Evolutionary conservation across 1,140 invertebrate genomes (phyloP).

Genomic region (Probaryconus sp.): DNA sequence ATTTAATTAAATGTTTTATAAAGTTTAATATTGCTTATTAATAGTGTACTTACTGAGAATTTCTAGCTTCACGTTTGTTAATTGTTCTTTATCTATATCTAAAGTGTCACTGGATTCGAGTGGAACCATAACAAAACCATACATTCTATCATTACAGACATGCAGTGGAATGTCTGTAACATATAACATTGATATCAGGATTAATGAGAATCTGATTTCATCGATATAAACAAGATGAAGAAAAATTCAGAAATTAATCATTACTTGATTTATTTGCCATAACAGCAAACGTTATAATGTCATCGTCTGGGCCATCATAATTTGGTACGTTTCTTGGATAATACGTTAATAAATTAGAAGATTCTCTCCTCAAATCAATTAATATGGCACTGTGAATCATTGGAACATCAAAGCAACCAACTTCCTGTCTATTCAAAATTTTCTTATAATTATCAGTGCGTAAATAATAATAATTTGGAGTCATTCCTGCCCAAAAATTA

Average conservation of each 20-base stretch:
- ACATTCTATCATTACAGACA: constrained; percentile 89
- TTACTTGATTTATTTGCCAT: constrained; percentile 86
- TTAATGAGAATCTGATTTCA: too few species aligned
- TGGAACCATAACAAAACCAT: constrained; percentile 91
- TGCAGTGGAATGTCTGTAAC: constrained; percentile 83
- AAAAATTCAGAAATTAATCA: constrained; percentile 18
- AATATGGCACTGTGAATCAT: constrained; percentile 95
- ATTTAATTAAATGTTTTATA: constrained; percentile 2
- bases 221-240: too few species aligned
- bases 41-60: constrained; percentile 81
- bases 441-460: constrained; percentile 92
- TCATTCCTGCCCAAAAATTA: constrained; percentile 98
- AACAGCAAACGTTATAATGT: constrained; percentile 96
- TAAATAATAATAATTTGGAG: constrained; percentile 91
- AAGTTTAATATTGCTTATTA: constrained; percentile 1
- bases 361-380: constrained; percentile 84
- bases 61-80: constrained; percentile 89
- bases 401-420: constrained; percentile 90
- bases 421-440: constrained; percentile 85
- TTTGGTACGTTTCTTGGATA: constrained; percentile 80
- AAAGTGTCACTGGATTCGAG: constrained; percentile 84
- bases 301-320: constrained; percentile 90
- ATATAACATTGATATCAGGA: too few species aligned
- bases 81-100: constrained; percentile 83
- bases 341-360: constrained; percentile 87